Base-by-base conservation (phyloP, 2,113 vertebrate genomes). In the Ascaphus truei region DNA sequence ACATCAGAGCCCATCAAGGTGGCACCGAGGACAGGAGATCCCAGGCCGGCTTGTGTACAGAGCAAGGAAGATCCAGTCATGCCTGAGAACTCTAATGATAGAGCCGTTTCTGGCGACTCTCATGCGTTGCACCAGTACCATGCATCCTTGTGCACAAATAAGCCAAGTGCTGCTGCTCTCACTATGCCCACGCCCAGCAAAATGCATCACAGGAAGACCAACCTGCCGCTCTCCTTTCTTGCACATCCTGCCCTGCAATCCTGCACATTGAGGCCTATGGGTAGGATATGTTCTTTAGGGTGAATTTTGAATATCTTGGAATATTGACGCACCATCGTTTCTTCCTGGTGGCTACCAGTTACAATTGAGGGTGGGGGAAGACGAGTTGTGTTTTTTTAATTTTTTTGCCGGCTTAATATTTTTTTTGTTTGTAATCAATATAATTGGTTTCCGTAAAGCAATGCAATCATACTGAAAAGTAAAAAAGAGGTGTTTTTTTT, bases 21-120 rank as follows among this genome's bases (percentile, higher is more conserved):
- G 2, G 15, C 20, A 29, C n/a, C n/a, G n/a, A n/a, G n/a, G n/a
- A n/a, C n/a, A n/a, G 3, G 1, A 13, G n/a, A 7, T 20, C n/a
- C 15, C n/a, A n/a, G n/a, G n/a, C n/a, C n/a, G 23, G 7, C 27
- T 15, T n/a, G 1, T 5, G 27, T 11, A 45, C 51, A 55, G 22
- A 7, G n/a, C n/a, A 22, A n/a, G 12, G 7, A 27, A 6, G 29
- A 50, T 6, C 4, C 20, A 1, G 2, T 9, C 7, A 12, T 20
- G 2, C 30, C 41, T 1, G 31, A 53, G 3, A 56, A 31, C n/a
- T 31, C 50, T 30, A 23, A 27, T 33, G 18, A 76, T 71, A 31
- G 29, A 58, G 64, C 64, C 75, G 34, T 76, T 80, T 76, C 79
- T 80, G 64, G 4, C 60, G 13, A 48, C 33, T 1, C 56, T 2